A percentile compares a stretch with the other conserved stretches of the same genome.
These are phyloP conservation scores for Vanessa tameamea DNA, from an alignment of 1,140 invertebrate species.

Conservation along the genomic window DNA sequence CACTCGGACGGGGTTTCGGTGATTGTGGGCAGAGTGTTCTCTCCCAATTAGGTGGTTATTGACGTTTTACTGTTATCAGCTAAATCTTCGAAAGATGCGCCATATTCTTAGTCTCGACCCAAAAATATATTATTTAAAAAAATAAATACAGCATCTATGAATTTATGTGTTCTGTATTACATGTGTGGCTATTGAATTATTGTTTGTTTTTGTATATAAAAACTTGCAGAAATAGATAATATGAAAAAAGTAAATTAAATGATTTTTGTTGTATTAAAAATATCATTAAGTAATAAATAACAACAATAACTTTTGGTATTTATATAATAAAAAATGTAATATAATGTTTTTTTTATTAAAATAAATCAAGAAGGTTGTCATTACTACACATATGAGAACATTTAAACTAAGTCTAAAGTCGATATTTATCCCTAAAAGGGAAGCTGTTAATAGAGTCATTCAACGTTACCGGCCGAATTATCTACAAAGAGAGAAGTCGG, in stretches of 20 bases:
- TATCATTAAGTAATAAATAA: no score
- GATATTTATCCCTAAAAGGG: conserved; percentile 79
- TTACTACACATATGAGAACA: conserved; percentile 60
- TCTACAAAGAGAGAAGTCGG: conserved; percentile 78
- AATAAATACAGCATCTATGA: not conserved
- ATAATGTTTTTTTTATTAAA: conserved; percentile 14
- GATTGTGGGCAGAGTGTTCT: conserved; percentile 72
- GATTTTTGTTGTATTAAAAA: no score
- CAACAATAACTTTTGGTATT: no score
- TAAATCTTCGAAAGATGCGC: conserved; percentile 63
- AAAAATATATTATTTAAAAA: conserved; percentile 3
- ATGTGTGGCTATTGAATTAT: no score
- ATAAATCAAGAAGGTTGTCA: conserved; percentile 4
- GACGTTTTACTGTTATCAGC: conserved; percentile 78
- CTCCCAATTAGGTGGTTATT: conserved; percentile 80
- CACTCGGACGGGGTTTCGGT: conserved; percentile 57
- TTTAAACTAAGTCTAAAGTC: conserved; percentile 62
- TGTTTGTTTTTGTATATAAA: no score
- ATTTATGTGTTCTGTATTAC: no score
- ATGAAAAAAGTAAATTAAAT: no score
- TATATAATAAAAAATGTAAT: no score
- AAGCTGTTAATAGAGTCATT: conserved; percentile 81
- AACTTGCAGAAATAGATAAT: no score
- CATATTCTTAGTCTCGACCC: conserved; percentile 60
- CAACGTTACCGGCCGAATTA: conserved; percentile 79